A percentile compares a stretch with the other conserved stretches of the same genome.
Conservation (phyloP, 1,140 invertebrate species). For the Lucilia cuprina region DNA sequence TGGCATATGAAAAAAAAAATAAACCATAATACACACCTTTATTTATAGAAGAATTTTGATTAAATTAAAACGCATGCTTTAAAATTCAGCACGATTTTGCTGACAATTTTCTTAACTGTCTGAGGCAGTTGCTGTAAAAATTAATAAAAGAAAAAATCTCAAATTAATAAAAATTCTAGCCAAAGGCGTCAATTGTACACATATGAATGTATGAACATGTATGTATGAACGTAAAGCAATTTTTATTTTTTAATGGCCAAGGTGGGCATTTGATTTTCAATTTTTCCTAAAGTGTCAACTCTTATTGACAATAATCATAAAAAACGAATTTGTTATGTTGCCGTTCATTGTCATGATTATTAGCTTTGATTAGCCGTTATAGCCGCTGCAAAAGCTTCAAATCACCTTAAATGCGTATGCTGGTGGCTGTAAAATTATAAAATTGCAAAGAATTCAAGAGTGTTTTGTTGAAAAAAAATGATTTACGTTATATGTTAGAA, state of each 20-base stretch:
- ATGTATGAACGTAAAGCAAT: not conserved
- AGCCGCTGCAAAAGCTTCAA: not conserved
- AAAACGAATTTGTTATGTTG: conserved; percentile 34
- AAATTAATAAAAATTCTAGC: not conserved
- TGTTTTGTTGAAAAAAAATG: not conserved
- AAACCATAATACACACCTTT: conserved; percentile 21
- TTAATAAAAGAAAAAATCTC: not conserved
- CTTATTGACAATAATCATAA: conserved; percentile 33
- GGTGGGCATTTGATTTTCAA: conserved; percentile 23
- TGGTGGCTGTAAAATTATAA: not conserved
- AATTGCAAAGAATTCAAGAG: not conserved
- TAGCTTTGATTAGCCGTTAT: conserved; percentile 32
- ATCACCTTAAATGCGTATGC: conserved; percentile 19
- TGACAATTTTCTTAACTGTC: not conserved
- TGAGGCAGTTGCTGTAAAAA: not conserved
- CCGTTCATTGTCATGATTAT: conserved; percentile 33
- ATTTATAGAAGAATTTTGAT: conserved; percentile 28
- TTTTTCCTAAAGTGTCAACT: conserved; percentile 30
- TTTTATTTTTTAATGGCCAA: not conserved
- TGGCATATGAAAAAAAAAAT: not conserved
- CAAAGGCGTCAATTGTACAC: conserved; percentile 5
- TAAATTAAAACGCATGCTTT: conserved; percentile 30
- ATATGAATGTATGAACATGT: too few species aligned
- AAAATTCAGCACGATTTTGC: not conserved
- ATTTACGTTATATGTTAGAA: conserved; percentile 18